phyloP scores from a whole-genome alignment of 30 jellyfish, hydroid and myxozoan genomes.

The Clytia hemisphaerica region DNA sequence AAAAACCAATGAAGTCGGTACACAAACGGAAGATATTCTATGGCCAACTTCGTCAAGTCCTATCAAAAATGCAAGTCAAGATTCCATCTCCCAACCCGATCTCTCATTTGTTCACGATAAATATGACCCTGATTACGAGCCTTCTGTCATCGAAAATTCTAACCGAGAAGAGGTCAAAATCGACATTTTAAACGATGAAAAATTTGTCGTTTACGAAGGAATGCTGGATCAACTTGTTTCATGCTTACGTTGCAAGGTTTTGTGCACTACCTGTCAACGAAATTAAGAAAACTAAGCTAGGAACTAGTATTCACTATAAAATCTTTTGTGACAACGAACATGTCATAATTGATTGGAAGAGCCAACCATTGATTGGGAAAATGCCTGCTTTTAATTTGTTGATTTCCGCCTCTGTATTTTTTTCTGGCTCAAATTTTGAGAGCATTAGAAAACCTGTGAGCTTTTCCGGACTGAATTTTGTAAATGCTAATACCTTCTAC shows the following conservation, averaged over 20 bases:
- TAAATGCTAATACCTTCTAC: not conserved
- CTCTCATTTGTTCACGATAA: too few species aligned
- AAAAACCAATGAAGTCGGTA: too few species aligned
- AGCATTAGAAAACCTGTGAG: not conserved
- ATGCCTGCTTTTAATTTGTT: conserved; percentile 17
- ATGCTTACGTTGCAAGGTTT: not conserved
- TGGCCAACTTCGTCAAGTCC: too few species aligned
- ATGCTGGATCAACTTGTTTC: not conserved
- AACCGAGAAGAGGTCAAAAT: too few species aligned
- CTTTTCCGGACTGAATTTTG: conserved; percentile 3
- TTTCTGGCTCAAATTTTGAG: not conserved
- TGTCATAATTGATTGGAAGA: not conserved
- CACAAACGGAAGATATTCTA: too few species aligned
- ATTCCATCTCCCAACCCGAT: too few species aligned
- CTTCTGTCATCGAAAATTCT: too few species aligned
- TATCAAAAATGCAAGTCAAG: too few species aligned
- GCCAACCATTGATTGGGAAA: conserved; percentile 8
- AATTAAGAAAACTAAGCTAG: not conserved
- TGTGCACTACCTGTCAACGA: not conserved
- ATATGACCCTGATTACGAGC: too few species aligned
- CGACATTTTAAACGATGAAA: not conserved
- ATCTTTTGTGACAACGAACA: not conserved
- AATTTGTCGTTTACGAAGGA: not conserved
- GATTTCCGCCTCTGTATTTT: not conserved
- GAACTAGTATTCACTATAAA: not conserved